Evolutionary conservation across 2,113 vertebrate genomes (phyloP).

Genomic region (Macheiramphus alcinus): DNA sequence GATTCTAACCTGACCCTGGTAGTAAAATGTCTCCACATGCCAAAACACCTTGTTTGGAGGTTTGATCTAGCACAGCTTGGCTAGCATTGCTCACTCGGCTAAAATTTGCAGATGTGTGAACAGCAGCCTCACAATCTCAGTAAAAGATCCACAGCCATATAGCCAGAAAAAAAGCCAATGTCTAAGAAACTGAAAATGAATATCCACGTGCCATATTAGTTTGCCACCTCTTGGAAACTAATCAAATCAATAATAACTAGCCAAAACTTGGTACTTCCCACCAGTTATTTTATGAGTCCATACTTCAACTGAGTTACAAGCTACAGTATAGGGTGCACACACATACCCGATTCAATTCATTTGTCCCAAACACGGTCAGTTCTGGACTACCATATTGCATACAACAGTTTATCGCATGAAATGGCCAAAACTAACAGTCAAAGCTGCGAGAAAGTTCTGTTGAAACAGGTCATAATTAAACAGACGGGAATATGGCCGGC

Average conservation of each 20-base stretch:
- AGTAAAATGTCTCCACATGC: not conserved
- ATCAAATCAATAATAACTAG: not conserved
- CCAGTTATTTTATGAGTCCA: not conserved
- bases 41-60: not conserved
- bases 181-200: not conserved
- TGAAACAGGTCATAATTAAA: not conserved
- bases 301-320: not conserved
- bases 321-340: accelerated
- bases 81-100: not conserved
- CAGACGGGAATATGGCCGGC: not conserved
- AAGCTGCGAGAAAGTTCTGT: not conserved
- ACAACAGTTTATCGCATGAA: not conserved
- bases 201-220: not conserved
- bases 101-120: not conserved
- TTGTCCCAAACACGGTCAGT: not conserved
- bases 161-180: not conserved
- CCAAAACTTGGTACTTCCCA: not conserved
- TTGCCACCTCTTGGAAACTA: not conserved
- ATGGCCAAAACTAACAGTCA: not conserved
- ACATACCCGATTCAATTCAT: not conserved
- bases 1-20: not conserved
- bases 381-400: not conserved
- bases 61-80: not conserved
- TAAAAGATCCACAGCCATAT: not conserved
- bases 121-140: not conserved